A percentile compares a stretch with the other conserved stretches of the same genome.
Conservation (phyloP, 2,113 vertebrate genomes). For the Vulpes lagopus region DNA sequence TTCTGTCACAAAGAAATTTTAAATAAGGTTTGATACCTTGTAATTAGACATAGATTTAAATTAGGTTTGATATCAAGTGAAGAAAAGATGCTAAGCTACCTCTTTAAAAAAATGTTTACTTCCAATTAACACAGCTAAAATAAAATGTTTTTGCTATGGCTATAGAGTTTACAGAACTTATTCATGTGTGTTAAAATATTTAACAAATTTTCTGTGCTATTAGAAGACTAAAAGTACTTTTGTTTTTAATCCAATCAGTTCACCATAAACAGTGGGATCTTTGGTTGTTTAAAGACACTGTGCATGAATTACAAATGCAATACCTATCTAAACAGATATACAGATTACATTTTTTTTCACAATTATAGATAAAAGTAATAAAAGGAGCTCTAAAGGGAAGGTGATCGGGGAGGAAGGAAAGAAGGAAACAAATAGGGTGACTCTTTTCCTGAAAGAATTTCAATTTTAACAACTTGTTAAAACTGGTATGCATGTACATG, state of each 20-base stretch:
- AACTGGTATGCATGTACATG: background rate
- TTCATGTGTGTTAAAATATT: constrained; percentile 53
- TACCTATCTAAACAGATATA: constrained; percentile 38
- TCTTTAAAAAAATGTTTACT: constrained; percentile 54
- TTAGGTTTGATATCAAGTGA: constrained; percentile 51
- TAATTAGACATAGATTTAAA: constrained; percentile 65
- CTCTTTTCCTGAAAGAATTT: constrained; percentile 44
- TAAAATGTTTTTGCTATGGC: constrained; percentile 30
- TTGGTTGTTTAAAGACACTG: constrained; percentile 54
- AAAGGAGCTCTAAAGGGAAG: constrained; percentile 28
- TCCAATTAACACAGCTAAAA: constrained; percentile 39
- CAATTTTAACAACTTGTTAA: constrained; percentile 53
- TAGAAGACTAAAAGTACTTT: constrained; percentile 43
- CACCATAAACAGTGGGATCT: background rate
- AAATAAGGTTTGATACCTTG: constrained; percentile 20
- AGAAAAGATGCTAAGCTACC: constrained; percentile 13
- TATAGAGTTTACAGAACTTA: constrained; percentile 28
- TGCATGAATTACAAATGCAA: constrained; percentile 15
- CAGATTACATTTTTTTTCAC: constrained; percentile 20
- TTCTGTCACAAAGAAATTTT: constrained; percentile 61
- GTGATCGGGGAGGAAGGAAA: background rate
- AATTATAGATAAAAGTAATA: constrained; percentile 45
- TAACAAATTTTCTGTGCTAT: constrained; percentile 63
- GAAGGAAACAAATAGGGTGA: constrained; percentile 28
- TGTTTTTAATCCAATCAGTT: constrained; percentile 56